These are phyloP conservation scores for Hyposmocoma kahamanoa DNA, from an alignment of 1,140 invertebrate species.

Conservation along the genomic window DNA sequence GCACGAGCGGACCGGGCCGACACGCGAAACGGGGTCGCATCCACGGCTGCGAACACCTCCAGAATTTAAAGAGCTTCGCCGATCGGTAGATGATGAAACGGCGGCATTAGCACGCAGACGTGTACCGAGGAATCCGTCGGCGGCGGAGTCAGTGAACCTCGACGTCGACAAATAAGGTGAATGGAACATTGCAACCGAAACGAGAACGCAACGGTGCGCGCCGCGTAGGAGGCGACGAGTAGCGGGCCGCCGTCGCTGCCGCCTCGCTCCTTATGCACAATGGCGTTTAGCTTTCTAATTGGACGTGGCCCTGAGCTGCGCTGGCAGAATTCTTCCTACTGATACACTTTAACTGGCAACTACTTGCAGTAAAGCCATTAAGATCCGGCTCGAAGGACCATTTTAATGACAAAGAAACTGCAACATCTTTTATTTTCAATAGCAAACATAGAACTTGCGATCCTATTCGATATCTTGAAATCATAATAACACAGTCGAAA, in stretches of 20 bases:
- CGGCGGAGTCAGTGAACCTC: constrained; percentile 64
- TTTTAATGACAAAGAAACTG: too few species aligned
- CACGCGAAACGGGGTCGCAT: constrained; percentile 48
- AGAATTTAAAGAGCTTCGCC: constrained; percentile 52
- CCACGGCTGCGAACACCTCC: constrained; percentile 42
- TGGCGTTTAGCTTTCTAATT: constrained; percentile 59
- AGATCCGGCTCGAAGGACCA: constrained; percentile 7
- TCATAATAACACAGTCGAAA: too few species aligned
- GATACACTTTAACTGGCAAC: too few species aligned
- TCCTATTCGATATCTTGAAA: too few species aligned
- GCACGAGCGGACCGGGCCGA: constrained; percentile 33
- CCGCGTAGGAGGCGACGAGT: constrained; percentile 26
- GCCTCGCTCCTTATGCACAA: constrained; percentile 41
- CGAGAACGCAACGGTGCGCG: constrained; percentile 34
- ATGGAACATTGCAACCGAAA: constrained; percentile 66
- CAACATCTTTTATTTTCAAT: too few species aligned
- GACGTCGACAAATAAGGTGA: constrained; percentile 60
- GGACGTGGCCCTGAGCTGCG: constrained; percentile 23
- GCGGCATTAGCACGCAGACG: constrained; percentile 53
- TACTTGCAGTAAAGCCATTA: too few species aligned
- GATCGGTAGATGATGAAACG: constrained; percentile 50
- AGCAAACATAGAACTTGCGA: too few species aligned
- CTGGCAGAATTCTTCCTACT: too few species aligned
- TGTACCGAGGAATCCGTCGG: constrained; percentile 49
- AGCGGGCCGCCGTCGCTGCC: constrained; percentile 12